Percentiles rank a stretch among this genome's conserved stretches.
phyloP scores from a whole-genome alignment of 2,113 vertebrate species.

The Dryoscopus gambensis region DNA sequence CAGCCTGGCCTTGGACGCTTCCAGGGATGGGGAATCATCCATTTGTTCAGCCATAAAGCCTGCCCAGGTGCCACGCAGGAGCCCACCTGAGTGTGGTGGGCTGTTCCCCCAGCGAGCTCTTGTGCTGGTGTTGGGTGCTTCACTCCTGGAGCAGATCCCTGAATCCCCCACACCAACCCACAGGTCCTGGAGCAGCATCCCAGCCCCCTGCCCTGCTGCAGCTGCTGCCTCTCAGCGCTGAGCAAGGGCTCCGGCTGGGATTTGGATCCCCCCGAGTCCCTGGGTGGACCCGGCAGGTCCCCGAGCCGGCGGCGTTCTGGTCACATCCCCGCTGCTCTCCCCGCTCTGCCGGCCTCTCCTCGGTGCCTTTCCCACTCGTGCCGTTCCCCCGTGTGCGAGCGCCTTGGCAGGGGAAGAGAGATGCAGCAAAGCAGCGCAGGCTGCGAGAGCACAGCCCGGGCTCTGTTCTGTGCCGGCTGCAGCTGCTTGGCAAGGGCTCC shows the following conservation, averaged over 20 bases:
- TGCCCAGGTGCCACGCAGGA: background rate
- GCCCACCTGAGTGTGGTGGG: fast-evolving
- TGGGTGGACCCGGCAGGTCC: background rate
- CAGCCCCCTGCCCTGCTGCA: fast-evolving
- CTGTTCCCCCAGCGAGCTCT: fast-evolving
- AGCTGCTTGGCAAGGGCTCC: background rate
- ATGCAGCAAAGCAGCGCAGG: background rate
- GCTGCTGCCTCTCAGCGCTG: background rate
- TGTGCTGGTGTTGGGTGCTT: fast-evolving
- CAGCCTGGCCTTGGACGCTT: background rate
- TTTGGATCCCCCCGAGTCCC: background rate
- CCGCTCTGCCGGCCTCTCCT: background rate
- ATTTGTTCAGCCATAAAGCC: fast-evolving
- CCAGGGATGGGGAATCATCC: background rate
- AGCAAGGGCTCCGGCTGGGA: background rate
- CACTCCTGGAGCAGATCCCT: fast-evolving
- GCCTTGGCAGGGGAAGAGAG: background rate
- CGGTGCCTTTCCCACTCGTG: background rate
- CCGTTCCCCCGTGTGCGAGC: fast-evolving
- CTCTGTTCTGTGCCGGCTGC: background rate
- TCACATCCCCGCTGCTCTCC: background rate
- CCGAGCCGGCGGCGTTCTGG: fast-evolving
- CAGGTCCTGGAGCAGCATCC: background rate
- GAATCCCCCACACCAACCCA: fast-evolving
- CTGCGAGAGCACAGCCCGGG: background rate